Evolutionary conservation across 2,113 vertebrate genomes (phyloP).

Genomic region (Cavia porcellus): DNA sequence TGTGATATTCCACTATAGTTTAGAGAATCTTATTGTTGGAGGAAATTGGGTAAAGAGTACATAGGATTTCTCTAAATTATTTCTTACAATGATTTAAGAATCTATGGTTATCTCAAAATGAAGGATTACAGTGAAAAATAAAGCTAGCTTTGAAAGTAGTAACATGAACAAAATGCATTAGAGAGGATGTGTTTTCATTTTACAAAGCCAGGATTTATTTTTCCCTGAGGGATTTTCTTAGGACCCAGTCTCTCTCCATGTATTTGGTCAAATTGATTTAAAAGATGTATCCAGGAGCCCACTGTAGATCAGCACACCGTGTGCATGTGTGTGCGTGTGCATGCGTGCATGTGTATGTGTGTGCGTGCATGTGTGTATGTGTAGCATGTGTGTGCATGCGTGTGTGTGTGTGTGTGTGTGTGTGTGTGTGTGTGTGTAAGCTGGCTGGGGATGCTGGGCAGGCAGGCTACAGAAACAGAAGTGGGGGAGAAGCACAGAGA

Average conservation of each 20-base stretch:
- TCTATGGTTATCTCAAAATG: neutral
- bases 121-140: conserved; percentile 6
- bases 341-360: neutral
- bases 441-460: neutral
- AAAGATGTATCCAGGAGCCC: neutral
- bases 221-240: conserved; percentile 41
- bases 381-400: neutral
- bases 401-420: neutral
- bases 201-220: conserved; percentile 33
- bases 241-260: neutral
- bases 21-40: neutral
- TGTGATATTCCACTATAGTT: neutral
- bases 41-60: neutral
- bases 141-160: conserved; percentile 10
- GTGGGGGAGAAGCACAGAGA: neutral
- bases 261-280: neutral
- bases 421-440: neutral
- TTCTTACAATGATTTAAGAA: neutral
- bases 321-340: neutral
- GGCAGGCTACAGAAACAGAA: neutral
- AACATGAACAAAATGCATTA: conserved; percentile 49
- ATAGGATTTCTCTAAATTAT: neutral
- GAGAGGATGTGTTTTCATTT: conserved; percentile 46
- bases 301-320: neutral
- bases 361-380: too few species aligned